phyloP scores from a whole-genome alignment of 1,140 invertebrate species.

The Saccostrea cuccullata region DNA sequence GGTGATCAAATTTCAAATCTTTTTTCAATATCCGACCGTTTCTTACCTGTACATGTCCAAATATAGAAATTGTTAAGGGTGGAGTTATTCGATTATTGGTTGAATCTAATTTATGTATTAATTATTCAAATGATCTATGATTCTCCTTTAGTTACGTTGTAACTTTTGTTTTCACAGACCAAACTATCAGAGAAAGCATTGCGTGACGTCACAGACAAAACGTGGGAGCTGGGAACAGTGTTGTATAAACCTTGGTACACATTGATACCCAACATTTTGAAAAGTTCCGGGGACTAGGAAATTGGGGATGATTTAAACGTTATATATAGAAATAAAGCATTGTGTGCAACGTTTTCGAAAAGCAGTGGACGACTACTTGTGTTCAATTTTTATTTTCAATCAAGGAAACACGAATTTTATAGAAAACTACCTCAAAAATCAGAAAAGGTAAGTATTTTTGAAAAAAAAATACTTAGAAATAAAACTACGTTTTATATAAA shows the following conservation, averaged over 20 bases:
- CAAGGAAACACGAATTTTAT: not conserved
- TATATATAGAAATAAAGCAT: not conserved
- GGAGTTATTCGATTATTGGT: slow-evolving; percentile 25
- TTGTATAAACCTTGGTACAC: slow-evolving; percentile 17
- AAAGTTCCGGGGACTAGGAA: not conserved
- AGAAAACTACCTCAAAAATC: slow-evolving; percentile 6
- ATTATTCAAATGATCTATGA: slow-evolving; percentile 20
- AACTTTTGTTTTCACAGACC: slow-evolving; percentile 20
- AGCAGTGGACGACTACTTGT: slow-evolving; percentile 1
- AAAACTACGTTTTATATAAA: too few species aligned
- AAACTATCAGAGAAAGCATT: slow-evolving; percentile 24
- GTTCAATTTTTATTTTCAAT: slow-evolving; percentile 17
- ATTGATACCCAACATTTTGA: slow-evolving; percentile 12
- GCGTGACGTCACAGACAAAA: slow-evolving; percentile 25
- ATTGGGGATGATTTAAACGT: slow-evolving; percentile 13
- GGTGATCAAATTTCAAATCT: slow-evolving; percentile 17
- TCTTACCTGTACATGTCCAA: not conserved
- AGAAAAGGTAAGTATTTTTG: not conserved
- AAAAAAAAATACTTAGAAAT: too few species aligned
- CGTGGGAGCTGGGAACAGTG: not conserved
- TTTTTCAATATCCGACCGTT: not conserved
- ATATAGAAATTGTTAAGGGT: slow-evolving; percentile 10
- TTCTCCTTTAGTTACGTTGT: not conserved
- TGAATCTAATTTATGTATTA: slow-evolving; percentile 6
- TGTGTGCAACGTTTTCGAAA: not conserved